Percentiles rank a stretch among this genome's conserved stretches.
Evolutionary conservation across 2,888 invertebrate genomes (phyloP).

Genomic region (Lymantria dispar): DNA sequence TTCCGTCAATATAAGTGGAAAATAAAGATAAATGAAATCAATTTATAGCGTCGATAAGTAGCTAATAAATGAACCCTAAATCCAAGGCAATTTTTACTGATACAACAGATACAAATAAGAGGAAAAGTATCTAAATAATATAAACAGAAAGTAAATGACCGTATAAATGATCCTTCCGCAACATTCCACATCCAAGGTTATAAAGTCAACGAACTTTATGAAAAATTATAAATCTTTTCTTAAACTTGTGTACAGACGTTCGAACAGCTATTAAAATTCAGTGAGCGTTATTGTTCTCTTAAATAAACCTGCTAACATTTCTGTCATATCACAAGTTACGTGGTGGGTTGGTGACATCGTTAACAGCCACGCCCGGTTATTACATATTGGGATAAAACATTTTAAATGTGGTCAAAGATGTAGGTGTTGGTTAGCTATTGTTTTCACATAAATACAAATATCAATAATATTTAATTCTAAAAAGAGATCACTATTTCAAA

Average conservation of each 20-base stretch:
- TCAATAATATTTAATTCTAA: neutral
- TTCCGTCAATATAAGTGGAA: too few species aligned
- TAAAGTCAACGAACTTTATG: constrained; percentile 42
- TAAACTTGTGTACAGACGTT: too few species aligned
- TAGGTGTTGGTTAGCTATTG: constrained; percentile 10
- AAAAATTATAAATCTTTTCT: too few species aligned
- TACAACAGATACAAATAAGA: too few species aligned
- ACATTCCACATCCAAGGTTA: constrained; percentile 47
- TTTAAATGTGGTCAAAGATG: constrained; percentile 1
- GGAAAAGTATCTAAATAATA: constrained; percentile 10
- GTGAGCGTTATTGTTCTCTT: too few species aligned
- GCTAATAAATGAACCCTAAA: too few species aligned
- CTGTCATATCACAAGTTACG: constrained; percentile 2
- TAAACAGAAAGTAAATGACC: constrained; percentile 34
- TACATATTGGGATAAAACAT: constrained; percentile 5
- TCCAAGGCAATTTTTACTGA: too few species aligned
- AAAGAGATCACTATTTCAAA: too few species aligned
- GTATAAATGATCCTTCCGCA: constrained; percentile 36
- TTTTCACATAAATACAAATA: neutral
- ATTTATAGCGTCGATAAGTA: too few species aligned
- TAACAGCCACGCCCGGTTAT: constrained; percentile 6
- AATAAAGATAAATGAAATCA: too few species aligned
- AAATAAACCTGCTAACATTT: neutral
- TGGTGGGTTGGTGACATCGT: constrained; percentile 11
- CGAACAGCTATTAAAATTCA: too few species aligned